A percentile compares a stretch with the other conserved stretches of the same genome.
Evolutionary conservation across 2,113 vertebrate species (phyloP).

Genomic region (Pelusios castaneus): DNA sequence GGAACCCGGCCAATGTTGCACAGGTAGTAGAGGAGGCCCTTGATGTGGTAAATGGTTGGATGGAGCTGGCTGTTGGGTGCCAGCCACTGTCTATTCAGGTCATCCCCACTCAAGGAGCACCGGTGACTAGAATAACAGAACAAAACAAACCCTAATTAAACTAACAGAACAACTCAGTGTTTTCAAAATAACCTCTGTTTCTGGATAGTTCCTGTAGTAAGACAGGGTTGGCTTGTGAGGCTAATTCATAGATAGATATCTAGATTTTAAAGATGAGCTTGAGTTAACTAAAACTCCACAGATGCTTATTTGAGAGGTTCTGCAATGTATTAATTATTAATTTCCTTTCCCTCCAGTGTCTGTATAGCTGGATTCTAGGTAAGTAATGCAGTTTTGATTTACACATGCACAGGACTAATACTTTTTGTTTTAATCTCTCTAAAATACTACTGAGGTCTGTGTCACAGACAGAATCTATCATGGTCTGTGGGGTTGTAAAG

Average conservation of each 20-base stretch:
- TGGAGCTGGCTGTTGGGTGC: slow-evolving; percentile 80
- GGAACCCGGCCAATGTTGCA: slow-evolving; percentile 81
- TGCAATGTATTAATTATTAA: background rate
- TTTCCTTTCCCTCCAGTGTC: slow-evolving; percentile 3
- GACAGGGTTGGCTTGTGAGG: background rate
- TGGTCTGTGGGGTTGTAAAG: background rate
- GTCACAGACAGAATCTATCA: background rate
- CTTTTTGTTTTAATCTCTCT: background rate
- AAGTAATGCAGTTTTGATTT: background rate
- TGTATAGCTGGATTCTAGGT: background rate
- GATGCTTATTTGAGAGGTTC: background rate
- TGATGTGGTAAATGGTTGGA: slow-evolving; percentile 92
- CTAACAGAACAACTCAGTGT: background rate
- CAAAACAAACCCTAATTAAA: background rate
- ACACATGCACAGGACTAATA: background rate
- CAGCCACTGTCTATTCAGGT: slow-evolving; percentile 93
- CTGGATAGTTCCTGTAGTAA: background rate
- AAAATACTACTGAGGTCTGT: background rate
- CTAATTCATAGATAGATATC: background rate
- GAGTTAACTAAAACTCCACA: background rate
- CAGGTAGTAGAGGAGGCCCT: slow-evolving; percentile 90
- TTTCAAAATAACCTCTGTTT: background rate
- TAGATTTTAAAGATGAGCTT: background rate
- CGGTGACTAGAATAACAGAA: slow-evolving; percentile 80
- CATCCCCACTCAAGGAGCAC: slow-evolving; percentile 88